Base-by-base conservation (phyloP, 2,113 vertebrate genomes). In the Argyrosomus japonicus region DNA sequence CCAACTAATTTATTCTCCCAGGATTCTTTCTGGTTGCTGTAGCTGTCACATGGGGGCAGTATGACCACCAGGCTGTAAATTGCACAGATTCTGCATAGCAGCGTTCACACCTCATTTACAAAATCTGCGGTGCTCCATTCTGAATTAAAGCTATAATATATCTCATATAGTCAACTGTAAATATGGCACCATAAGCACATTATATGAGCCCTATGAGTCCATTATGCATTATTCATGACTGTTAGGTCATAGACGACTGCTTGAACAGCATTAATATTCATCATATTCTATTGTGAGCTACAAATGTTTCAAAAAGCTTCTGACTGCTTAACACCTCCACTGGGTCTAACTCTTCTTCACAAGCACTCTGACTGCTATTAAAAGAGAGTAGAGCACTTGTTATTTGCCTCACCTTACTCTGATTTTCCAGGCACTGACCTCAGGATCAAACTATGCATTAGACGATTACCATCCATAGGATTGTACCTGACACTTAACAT, bases 41-140 rank as follows among this genome's bases (percentile, higher is more conserved):
- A 32, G 58, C 19, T 53, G 77, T 78, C 91, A 88, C 84, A 84
- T 67, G 89, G 77, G 86, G 89, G 84, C 88, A 87, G 86, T 85
- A 43, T 77, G 62, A 79, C 71, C 23, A 21, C 64, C 23, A 50
- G 13, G 32, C 73, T 82, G 51, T 29, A 68, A 62, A 71, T 23
- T 25, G 14, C 15, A 40, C 69, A 68, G 14, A 75, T 68, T 83
- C 60, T 82, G 57, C 72, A 79, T 27, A 72, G 54, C 72, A 62
- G 79, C 76, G 72, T 62, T 75, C 63, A 40, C 58, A 60, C 23
- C 65, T 79, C 29, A 57, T 74, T 61, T 82, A 51, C 53, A 65
- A 63, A 62, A 58, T 8, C 54, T 23, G 25, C 12, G n/a, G 13
- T 3, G 21, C 68, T 76, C 70, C 18, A 0, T 57, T 54, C 17